phyloP scores from a whole-genome alignment of 2,888 invertebrate species.

The Brachycybe producta region DNA sequence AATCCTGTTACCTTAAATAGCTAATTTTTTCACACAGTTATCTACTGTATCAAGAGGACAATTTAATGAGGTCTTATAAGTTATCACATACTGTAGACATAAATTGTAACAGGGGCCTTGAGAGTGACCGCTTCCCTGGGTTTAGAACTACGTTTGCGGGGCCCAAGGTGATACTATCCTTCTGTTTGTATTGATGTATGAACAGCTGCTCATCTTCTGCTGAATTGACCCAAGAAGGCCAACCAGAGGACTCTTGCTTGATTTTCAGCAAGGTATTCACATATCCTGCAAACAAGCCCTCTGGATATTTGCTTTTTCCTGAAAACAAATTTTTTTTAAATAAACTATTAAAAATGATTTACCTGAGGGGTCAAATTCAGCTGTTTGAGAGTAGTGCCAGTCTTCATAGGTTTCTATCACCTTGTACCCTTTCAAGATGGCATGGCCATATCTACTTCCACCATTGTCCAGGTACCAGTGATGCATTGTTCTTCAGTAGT shows the following conservation, averaged over 20 bases:
- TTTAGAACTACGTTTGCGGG: not conserved
- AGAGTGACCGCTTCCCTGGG: not conserved
- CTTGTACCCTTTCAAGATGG: not conserved
- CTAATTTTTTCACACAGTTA: no score
- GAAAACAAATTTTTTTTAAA: not conserved
- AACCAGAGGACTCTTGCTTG: slow-evolving; percentile 6
- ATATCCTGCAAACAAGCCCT: slow-evolving; percentile 4
- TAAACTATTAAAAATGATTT: no score
- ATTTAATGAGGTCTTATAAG: no score
- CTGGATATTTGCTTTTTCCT: not conserved
- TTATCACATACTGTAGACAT: no score
- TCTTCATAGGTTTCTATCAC: not conserved
- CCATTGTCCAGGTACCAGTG: slow-evolving; percentile 5
- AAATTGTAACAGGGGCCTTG: not conserved
- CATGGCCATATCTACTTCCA: slow-evolving; percentile 2
- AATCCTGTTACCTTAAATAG: no score
- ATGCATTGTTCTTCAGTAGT: not conserved
- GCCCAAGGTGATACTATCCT: slow-evolving; percentile 1
- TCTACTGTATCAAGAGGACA: no score
- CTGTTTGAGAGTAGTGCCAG: slow-evolving; percentile 3
- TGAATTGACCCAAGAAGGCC: not conserved
- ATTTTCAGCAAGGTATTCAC: not conserved
- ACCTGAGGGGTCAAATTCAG: not conserved
- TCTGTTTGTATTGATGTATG: not conserved
- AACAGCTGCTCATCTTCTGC: not conserved